Conservation (phyloP, 2,888 invertebrate species). For the Nomada fucata region DNA sequence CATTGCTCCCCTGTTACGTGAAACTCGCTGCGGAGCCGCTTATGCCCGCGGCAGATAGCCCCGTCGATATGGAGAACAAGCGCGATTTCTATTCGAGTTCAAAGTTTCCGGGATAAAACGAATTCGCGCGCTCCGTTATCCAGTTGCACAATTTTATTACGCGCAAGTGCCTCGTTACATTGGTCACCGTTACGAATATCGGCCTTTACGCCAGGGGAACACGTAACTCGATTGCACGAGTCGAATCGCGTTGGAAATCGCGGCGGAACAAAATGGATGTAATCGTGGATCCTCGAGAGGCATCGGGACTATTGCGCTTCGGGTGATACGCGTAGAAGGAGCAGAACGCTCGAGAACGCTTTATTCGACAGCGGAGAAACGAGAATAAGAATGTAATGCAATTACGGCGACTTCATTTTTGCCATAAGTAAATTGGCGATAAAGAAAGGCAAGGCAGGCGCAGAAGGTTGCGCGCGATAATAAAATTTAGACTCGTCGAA, state of each 20-base stretch:
- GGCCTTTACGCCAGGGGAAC: not conserved
- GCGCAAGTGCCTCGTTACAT: conserved; percentile 15
- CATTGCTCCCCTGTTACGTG: not conserved
- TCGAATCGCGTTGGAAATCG: not conserved
- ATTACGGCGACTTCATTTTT: no score
- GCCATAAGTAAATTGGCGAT: no score
- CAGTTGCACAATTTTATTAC: conserved; percentile 26
- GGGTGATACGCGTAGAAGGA: no score
- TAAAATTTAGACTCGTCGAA: no score
- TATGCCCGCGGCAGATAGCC: not conserved
- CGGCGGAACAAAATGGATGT: not conserved
- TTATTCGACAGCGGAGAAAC: no score
- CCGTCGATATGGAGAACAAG: not conserved
- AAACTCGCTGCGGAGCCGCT: not conserved
- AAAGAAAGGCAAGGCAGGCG: no score
- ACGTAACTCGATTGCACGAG: no score
- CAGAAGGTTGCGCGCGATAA: no score
- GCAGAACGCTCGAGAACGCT: no score
- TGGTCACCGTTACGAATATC: conserved; percentile 17
- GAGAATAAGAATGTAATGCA: no score
- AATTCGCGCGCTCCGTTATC: conserved; percentile 14
- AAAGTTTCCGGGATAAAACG: conserved; percentile 29
- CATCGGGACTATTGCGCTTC: no score
- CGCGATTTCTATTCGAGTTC: conserved; percentile 15
- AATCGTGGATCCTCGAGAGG: not conserved